phyloP scores from a whole-genome alignment of 2,888 invertebrate species.

The Drosophila barbarae region DNA sequence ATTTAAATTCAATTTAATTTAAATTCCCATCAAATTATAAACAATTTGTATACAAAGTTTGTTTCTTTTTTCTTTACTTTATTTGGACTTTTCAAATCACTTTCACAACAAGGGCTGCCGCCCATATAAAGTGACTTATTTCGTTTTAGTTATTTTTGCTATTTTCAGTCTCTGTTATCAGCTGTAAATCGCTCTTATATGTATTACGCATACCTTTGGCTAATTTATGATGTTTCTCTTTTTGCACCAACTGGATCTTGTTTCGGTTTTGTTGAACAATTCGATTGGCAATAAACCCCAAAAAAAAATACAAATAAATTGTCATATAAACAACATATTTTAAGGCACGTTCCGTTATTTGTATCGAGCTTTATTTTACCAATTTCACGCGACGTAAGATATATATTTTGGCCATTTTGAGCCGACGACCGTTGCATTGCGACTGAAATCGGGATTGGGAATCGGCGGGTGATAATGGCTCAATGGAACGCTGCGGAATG shows the following conservation, averaged over 20 bases:
- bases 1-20: neutral
- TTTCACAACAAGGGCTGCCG: constrained; percentile 17
- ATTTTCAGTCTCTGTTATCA: constrained; percentile 12
- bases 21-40: neutral
- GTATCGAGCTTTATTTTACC: constrained; percentile 1
- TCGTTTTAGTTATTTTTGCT: neutral
- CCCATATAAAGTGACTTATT: constrained; percentile 35
- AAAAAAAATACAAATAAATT: constrained; percentile 15
- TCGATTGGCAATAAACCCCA: constrained; percentile 8
- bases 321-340: constrained; percentile 9
- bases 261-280: constrained; percentile 12
- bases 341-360: constrained; percentile 15
- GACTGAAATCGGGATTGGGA: constrained; percentile 22
- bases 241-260: constrained; percentile 15
- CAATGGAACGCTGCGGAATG: neutral
- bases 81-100: constrained; percentile 9
- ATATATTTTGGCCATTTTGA: neutral
- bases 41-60: neutral
- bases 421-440: constrained; percentile 9
- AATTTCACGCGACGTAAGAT: neutral
- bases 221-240: constrained; percentile 15
- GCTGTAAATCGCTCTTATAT: constrained; percentile 16
- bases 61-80: neutral
- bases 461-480: constrained; percentile 14
- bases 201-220: constrained; percentile 24